A percentile compares a stretch with the other conserved stretches of the same genome.
Conservation (phyloP, 2,113 vertebrate genomes). For the Pterocles gutturalis region DNA sequence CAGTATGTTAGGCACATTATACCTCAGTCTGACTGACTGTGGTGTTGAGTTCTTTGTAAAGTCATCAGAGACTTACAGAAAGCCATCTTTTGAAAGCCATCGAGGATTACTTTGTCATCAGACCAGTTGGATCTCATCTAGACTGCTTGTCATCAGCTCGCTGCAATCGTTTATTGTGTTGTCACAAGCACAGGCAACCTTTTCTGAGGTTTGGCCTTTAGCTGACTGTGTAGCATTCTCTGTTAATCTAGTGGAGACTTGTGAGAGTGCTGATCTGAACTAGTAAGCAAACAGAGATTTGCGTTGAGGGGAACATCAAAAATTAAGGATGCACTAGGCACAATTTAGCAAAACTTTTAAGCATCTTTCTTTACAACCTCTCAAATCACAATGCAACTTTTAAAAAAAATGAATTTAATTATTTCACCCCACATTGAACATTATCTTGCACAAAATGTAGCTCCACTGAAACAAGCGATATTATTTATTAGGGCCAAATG, state of each 20-base stretch:
- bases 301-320: neutral
- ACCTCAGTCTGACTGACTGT: conserved; percentile 27
- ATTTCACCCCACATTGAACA: neutral
- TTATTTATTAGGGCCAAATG: neutral
- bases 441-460: neutral
- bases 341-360: neutral
- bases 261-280: neutral
- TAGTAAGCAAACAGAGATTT: neutral
- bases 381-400: neutral
- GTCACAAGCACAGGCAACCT: conserved; percentile 12
- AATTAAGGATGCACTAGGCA: neutral
- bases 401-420: neutral
- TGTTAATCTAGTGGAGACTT: neutral
- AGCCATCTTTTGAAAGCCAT: conserved; percentile 49
- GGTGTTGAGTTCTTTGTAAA: conserved; percentile 61
- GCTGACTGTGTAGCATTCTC: neutral
- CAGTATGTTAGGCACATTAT: conserved; percentile 38
- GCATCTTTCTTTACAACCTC: neutral
- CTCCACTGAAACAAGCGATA: neutral
- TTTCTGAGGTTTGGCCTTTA: conserved; percentile 11
- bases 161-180: neutral
- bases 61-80: neutral
- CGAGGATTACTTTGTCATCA: conserved; percentile 45
- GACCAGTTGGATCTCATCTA: conserved; percentile 35
- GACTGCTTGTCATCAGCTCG: conserved; percentile 26